These are phyloP conservation scores for Diplosoma virens DNA, from an alignment of 23 tunicate genomes.

Conservation along the genomic window DNA sequence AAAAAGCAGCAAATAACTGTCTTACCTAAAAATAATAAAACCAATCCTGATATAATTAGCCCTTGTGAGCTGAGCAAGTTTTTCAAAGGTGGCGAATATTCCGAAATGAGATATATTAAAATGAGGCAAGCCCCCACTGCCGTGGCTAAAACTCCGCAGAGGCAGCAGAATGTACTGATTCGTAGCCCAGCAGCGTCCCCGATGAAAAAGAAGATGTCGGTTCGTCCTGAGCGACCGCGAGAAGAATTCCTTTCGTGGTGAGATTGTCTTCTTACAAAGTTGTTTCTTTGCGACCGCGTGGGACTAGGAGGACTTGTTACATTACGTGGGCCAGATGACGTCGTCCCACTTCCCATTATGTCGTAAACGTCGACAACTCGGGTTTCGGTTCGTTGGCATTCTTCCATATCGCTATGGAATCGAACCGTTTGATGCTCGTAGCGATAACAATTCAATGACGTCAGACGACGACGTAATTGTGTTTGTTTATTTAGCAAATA, in stretches of 20 bases:
- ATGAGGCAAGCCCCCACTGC: conserved; percentile 4
- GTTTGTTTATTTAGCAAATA: too few species aligned
- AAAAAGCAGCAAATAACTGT: too few species aligned
- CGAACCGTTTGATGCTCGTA: too few species aligned
- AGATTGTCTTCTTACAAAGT: too few species aligned
- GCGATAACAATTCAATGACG: too few species aligned
- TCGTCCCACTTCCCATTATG: background rate
- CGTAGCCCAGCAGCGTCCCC: too few species aligned
- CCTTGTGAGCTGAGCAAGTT: background rate
- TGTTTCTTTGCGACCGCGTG: background rate
- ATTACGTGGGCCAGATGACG: background rate
- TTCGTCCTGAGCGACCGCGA: too few species aligned
- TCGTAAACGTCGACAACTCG: background rate
- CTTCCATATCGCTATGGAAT: too few species aligned
- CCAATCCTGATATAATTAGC: conserved; percentile 1
- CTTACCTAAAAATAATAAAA: conserved; percentile 23
- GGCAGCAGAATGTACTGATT: background rate
- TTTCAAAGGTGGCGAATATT: background rate
- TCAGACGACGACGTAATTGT: too few species aligned
- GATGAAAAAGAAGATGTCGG: too few species aligned
- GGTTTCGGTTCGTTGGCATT: background rate
- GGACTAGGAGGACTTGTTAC: background rate
- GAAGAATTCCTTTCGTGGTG: too few species aligned
- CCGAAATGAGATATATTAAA: background rate
- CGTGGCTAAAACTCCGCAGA: background rate